Evolutionary conservation across 2,113 vertebrate genomes (phyloP).

Genomic region (Polyodon spathula): DNA sequence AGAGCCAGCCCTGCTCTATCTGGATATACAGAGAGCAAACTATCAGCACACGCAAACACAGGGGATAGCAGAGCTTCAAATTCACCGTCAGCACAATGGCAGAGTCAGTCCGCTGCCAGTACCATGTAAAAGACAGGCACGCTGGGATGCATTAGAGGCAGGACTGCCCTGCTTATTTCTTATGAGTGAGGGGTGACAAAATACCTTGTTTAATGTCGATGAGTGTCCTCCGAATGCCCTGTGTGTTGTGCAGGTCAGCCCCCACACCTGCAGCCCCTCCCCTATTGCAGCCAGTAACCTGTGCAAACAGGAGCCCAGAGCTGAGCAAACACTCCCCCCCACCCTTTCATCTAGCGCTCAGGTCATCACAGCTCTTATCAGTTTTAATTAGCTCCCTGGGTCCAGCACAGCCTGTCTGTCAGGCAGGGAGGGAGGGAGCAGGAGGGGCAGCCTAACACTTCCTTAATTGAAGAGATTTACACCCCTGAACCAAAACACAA

Average conservation of each 20-base stretch:
- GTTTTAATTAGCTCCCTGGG: slow-evolving; percentile 34
- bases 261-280: slow-evolving; percentile 13
- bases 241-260: too few relatives aligned
- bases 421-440: neutral
- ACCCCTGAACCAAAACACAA: neutral
- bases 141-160: neutral
- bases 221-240: too few relatives aligned
- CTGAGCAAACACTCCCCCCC: slow-evolving; percentile 12
- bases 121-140: neutral
- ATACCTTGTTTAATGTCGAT: too few relatives aligned
- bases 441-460: neutral
- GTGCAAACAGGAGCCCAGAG: slow-evolving; percentile 26
- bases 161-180: too few relatives aligned
- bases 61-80: too few relatives aligned
- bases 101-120: neutral
- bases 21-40: too few relatives aligned
- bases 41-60: too few relatives aligned
- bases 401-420: slow-evolving; percentile 23
- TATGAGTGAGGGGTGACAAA: too few relatives aligned
- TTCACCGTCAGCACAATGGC: too few relatives aligned
- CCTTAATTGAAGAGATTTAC: neutral
- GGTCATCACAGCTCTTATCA: slow-evolving; percentile 37
- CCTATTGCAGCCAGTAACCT: slow-evolving; percentile 26
- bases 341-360: slow-evolving; percentile 29
- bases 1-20: slow-evolving; percentile 25